Percentiles rank a stretch among this genome's conserved stretches.
Conservation (phyloP, 2,888 invertebrate species). For the Machimus atricapillus region DNA sequence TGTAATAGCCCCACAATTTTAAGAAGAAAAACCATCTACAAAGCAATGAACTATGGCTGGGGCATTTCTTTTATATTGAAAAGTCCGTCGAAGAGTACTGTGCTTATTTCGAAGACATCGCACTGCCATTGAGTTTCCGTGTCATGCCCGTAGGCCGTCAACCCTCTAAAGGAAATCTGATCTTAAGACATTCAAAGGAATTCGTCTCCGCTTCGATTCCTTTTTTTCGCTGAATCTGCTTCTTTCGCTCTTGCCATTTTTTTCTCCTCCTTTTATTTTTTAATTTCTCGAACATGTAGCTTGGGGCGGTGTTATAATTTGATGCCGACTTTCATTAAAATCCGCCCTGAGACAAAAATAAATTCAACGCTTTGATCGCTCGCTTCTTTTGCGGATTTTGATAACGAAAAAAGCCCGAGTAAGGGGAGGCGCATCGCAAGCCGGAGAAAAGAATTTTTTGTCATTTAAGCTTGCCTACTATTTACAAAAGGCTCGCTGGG, state of each 20-base stretch:
- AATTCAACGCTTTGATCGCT: conserved; percentile 20
- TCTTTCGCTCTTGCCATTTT: background rate
- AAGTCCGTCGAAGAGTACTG: background rate
- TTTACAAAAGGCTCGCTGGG: background rate
- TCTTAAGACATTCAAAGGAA: conserved; percentile 20
- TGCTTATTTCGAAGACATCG: background rate
- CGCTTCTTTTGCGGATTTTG: background rate
- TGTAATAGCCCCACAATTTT: background rate
- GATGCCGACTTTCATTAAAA: conserved; percentile 33
- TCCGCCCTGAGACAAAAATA: background rate
- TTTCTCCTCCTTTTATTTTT: background rate
- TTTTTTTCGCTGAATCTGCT: background rate
- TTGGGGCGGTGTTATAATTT: conserved; percentile 22
- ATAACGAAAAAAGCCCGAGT: background rate
- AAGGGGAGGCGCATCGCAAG: background rate
- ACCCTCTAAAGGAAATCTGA: conserved; percentile 15
- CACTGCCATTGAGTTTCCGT: background rate
- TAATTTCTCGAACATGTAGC: background rate
- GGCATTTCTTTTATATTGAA: background rate
- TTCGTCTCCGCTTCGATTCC: background rate
- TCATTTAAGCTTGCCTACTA: background rate
- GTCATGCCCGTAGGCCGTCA: background rate
- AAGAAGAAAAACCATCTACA: background rate
- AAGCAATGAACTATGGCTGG: background rate
- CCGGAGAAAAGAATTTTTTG: background rate